Percentiles rank a stretch among this genome's conserved stretches.
Conservation (phyloP, 1,140 invertebrate species). For the Nebria ingens region DNA sequence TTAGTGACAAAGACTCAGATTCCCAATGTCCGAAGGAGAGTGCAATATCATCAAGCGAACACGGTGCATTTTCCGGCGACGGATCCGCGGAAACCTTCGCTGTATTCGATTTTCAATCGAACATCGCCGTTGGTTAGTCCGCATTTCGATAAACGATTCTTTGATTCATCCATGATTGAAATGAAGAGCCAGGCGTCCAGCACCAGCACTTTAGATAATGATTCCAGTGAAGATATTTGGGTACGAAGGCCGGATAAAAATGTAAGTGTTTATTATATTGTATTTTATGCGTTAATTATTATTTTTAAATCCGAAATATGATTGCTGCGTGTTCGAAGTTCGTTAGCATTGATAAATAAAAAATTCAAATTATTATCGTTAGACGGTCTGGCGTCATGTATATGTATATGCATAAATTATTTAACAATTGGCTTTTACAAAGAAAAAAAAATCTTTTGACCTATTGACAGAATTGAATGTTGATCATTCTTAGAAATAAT, state of each 20-base stretch:
- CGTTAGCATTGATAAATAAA: no score
- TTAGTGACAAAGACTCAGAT: slow-evolving; percentile 29
- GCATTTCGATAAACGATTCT: slow-evolving; percentile 67
- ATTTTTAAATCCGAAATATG: no score
- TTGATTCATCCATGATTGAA: slow-evolving; percentile 68
- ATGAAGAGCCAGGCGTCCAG: slow-evolving; percentile 64
- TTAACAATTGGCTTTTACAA: no score
- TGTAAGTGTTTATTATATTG: slow-evolving; percentile 25
- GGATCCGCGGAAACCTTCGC: slow-evolving; percentile 42
- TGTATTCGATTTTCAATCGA: slow-evolving; percentile 38
- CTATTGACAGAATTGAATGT: no score
- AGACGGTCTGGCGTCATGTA: no score
- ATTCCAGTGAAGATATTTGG: slow-evolving; percentile 55
- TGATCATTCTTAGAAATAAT: no score
- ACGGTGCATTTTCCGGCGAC: slow-evolving; percentile 50
- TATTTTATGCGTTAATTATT: no score
- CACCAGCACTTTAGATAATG: slow-evolving; percentile 46
- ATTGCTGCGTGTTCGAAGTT: no score
- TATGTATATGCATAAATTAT: no score
- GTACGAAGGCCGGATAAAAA: slow-evolving; percentile 45
- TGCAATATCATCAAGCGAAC: slow-evolving; percentile 40
- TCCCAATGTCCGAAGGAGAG: slow-evolving; percentile 23
- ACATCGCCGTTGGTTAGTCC: slow-evolving; percentile 43
- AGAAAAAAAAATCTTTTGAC: no score
- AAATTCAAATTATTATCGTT: no score